Evolutionary conservation across 2,888 invertebrate species (phyloP).

Genomic region (Carterocephalus palaemon): DNA sequence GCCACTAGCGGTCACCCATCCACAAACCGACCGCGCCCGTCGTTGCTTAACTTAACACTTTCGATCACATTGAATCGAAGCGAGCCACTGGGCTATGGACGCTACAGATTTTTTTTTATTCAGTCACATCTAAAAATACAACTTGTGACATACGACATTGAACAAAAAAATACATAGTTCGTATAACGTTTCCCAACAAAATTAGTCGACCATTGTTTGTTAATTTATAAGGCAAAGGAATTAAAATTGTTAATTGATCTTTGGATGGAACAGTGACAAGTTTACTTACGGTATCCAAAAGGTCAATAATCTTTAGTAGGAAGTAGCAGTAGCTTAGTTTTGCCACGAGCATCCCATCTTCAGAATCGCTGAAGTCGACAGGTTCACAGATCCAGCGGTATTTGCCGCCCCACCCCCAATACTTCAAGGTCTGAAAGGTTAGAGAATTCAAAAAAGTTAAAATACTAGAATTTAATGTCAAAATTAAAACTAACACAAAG

Average conservation of each 20-base stretch:
- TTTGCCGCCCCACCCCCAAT: conserved; percentile 12
- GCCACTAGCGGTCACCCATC: too few relatives aligned
- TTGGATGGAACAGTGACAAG: neutral
- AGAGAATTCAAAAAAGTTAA: conserved; percentile 3
- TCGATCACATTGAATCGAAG: too few relatives aligned
- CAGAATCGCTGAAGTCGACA: conserved; percentile 16
- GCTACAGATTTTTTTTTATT: too few relatives aligned
- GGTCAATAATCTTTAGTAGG: conserved; percentile 24
- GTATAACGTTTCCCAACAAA: too few relatives aligned
- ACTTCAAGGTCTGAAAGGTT: neutral
- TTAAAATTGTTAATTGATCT: neutral
- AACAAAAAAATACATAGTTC: too few relatives aligned
- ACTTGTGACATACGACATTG: too few relatives aligned
- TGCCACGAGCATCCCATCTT: conserved; percentile 1
- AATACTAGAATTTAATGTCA: too few relatives aligned
- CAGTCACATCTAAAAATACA: too few relatives aligned
- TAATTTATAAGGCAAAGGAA: conserved; percentile 1
- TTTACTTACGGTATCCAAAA: conserved; percentile 27
- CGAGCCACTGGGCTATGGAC: too few relatives aligned
- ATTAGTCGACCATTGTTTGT: conserved; percentile 7
- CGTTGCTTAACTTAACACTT: too few relatives aligned
- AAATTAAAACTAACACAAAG: too few relatives aligned
- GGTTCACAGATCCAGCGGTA: conserved; percentile 27
- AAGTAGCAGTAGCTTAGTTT: conserved; percentile 19
- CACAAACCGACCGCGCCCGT: too few relatives aligned